These are phyloP conservation scores for Epizoanthus fatuus DNA, from an alignment of 92 coral and sea anemone species.

Conservation along the genomic window DNA sequence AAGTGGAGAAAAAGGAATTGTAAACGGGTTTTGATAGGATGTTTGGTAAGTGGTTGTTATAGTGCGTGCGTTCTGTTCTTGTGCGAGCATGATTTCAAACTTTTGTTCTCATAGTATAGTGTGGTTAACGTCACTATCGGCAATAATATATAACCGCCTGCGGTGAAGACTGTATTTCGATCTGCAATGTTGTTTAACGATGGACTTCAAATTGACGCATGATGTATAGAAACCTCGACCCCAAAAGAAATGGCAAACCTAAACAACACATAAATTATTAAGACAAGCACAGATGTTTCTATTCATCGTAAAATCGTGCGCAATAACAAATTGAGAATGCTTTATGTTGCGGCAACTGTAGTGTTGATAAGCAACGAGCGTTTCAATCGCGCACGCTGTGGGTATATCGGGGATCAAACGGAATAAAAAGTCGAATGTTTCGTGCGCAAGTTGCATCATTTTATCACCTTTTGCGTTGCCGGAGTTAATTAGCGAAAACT, in stretches of 20 bases:
- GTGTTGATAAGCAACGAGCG: not conserved
- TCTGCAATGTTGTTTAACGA: constrained; percentile 25
- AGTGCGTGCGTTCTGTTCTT: constrained; percentile 13
- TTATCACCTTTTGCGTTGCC: constrained; percentile 30
- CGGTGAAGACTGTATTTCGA: constrained; percentile 22
- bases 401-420: not conserved
- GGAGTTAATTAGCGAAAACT: constrained; percentile 30
- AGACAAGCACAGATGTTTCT: constrained; percentile 78
- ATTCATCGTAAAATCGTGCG: constrained; percentile 71
- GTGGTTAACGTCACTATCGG: constrained; percentile 12
- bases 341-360: constrained; percentile 21
- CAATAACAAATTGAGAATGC: constrained; percentile 56
- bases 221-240: constrained; percentile 23
- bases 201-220: constrained; percentile 12
- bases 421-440: not conserved
- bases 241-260: constrained; percentile 33
- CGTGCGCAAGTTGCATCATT: constrained; percentile 22
- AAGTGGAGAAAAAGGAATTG: not conserved
- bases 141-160: constrained; percentile 30
- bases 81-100: not conserved
- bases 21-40: not conserved
- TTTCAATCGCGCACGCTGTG: constrained; percentile 6
- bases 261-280: constrained; percentile 85
- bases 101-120: constrained; percentile 3
- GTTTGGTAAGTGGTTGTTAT: not conserved